phyloP scores from a whole-genome alignment of 2,888 invertebrate genomes.

The Branchipolynoe longqiensis region DNA sequence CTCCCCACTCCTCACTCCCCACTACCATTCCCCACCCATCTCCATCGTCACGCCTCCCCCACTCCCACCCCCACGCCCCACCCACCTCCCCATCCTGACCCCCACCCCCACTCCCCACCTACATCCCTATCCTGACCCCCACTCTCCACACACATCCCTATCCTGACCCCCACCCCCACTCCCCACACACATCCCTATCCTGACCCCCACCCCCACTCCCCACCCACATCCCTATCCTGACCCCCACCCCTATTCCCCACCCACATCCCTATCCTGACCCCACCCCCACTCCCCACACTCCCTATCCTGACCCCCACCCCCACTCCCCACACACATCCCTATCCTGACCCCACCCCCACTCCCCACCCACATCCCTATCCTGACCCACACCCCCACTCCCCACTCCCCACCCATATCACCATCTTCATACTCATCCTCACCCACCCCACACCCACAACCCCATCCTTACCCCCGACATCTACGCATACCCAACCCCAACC shows the following conservation, averaged over 20 bases:
- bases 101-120: not conserved
- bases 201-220: not conserved
- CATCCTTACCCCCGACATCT: not conserved
- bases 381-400: not conserved
- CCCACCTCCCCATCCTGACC: not conserved
- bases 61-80: not conserved
- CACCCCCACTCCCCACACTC: not conserved
- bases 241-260: not conserved
- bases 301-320: not conserved
- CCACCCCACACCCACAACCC: not conserved
- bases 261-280: too few species aligned
- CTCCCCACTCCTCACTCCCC: too few species aligned
- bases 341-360: not conserved
- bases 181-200: not conserved
- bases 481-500: not conserved
- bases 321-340: not conserved
- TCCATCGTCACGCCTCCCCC: not conserved
- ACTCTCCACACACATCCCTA: not conserved
- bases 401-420: not conserved
- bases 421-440: too few species aligned
- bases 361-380: not conserved
- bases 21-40: too few species aligned
- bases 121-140: not conserved
- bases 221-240: not conserved
- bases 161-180: too few species aligned